phyloP scores from a whole-genome alignment of 2,113 vertebrate species.

The Pardalotus punctatus region DNA sequence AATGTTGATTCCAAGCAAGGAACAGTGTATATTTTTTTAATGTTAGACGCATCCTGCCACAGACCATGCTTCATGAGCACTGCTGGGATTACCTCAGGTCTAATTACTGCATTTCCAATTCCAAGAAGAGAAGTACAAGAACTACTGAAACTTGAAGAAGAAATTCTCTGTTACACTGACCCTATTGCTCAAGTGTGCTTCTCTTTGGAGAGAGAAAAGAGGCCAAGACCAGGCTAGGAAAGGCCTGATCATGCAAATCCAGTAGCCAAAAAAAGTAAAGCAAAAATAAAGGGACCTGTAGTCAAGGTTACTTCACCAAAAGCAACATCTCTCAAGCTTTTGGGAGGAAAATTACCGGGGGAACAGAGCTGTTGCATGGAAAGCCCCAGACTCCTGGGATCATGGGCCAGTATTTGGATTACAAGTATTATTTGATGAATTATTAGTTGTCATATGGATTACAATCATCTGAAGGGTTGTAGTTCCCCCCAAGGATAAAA shows the following conservation, averaged over 20 bases:
- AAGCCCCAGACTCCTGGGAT: not conserved
- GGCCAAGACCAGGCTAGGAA: not conserved
- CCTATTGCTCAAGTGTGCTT: not conserved
- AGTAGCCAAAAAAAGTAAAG: not conserved
- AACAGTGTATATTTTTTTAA: not conserved
- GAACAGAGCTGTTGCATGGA: not conserved
- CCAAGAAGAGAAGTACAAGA: not conserved
- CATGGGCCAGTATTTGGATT: not conserved
- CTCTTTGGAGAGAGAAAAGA: not conserved
- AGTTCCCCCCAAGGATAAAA: not conserved
- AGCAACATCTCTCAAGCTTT: not conserved
- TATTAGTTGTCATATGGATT: not conserved
- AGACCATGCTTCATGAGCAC: not conserved
- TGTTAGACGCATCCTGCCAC: not conserved
- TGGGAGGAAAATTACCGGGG: not conserved
- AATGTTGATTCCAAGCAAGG: not conserved
- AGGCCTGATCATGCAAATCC: not conserved
- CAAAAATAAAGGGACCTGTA: not conserved
- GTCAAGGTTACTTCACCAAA: not conserved
- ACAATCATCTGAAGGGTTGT: not conserved
- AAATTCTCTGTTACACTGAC: not conserved
- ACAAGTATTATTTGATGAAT: not conserved
- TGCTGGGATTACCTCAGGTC: not conserved
- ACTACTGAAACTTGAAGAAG: not conserved
- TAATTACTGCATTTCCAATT: not conserved